A percentile compares a stretch with the other conserved stretches of the same genome.
phyloP scores from a whole-genome alignment of 2,797 vertebrate species.

The Macrochelys suwanniensis region DNA sequence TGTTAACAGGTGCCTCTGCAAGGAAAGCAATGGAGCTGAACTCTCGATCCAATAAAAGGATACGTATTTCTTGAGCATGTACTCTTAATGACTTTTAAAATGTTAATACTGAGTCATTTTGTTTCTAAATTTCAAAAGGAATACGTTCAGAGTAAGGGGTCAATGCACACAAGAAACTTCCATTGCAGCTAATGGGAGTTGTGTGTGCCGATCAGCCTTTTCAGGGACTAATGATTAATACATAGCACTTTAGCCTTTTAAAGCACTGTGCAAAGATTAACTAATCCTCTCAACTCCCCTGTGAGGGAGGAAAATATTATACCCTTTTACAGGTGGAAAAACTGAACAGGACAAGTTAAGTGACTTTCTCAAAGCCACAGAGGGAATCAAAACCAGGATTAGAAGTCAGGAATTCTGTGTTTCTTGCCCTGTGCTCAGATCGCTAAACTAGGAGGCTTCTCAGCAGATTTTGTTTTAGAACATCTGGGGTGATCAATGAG shows the following conservation, averaged over 20 bases:
- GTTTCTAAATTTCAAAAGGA: neutral
- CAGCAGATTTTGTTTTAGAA: neutral
- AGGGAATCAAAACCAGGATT: neutral
- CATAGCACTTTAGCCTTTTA: conserved; percentile 35
- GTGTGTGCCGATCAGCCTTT: neutral
- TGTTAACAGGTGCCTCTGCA: neutral
- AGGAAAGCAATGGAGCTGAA: neutral
- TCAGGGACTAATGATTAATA: conserved; percentile 21
- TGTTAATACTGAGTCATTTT: neutral
- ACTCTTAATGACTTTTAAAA: neutral
- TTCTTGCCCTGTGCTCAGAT: neutral
- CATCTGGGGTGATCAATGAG: neutral
- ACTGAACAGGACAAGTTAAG: conserved; percentile 30
- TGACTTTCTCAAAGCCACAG: conserved; percentile 56
- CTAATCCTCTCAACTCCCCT: conserved; percentile 58
- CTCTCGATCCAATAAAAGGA: neutral
- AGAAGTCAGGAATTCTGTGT: conserved; percentile 8
- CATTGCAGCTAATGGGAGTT: neutral
- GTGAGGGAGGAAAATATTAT: conserved; percentile 47
- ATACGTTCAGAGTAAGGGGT: neutral
- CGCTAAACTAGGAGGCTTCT: conserved; percentile 1
- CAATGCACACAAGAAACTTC: neutral
- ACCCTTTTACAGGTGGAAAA: conserved; percentile 54
- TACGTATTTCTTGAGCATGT: neutral
- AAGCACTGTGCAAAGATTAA: conserved; percentile 67